Percentiles rank a stretch among this genome's conserved stretches.
These are phyloP conservation scores for Mythimna impura DNA, from an alignment of 2,888 invertebrate genomes.

Conservation along the genomic window DNA sequence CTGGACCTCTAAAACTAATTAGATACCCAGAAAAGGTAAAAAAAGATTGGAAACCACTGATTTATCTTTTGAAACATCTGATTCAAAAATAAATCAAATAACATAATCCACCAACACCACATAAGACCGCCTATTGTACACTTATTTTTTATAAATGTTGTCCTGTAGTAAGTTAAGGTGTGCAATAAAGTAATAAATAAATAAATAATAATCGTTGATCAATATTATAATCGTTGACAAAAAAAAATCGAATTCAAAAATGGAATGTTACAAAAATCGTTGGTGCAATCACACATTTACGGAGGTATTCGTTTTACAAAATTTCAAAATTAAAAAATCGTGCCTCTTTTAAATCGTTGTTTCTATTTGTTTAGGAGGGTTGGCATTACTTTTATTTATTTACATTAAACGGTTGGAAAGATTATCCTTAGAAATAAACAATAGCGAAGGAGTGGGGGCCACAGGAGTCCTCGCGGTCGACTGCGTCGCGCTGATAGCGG, in stretches of 20 bases:
- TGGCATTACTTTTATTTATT: slow-evolving; percentile 63
- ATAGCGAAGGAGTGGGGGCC: slow-evolving; percentile 69
- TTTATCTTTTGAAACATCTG: no score
- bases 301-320: background rate
- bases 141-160: no score
- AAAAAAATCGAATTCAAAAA: background rate
- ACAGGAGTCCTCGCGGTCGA: slow-evolving; percentile 56
- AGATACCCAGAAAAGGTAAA: no score
- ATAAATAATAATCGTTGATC: no score
- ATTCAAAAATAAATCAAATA: no score
- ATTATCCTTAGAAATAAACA: slow-evolving; percentile 84
- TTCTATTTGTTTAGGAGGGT: slow-evolving; percentile 57
- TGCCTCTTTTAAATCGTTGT: slow-evolving; percentile 22
- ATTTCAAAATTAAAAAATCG: background rate
- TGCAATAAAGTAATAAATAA: no score
- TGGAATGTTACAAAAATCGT: slow-evolving; percentile 4
- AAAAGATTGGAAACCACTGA: no score
- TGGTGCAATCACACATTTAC: no score
- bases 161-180: no score
- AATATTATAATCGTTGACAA: background rate
- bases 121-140: no score
- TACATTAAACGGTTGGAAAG: slow-evolving; percentile 74
- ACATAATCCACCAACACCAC: no score
- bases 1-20: no score
- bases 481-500: slow-evolving; percentile 79